Evolutionary conservation across 2,888 invertebrate species (phyloP).

Genomic region (Melanchra persicariae): DNA sequence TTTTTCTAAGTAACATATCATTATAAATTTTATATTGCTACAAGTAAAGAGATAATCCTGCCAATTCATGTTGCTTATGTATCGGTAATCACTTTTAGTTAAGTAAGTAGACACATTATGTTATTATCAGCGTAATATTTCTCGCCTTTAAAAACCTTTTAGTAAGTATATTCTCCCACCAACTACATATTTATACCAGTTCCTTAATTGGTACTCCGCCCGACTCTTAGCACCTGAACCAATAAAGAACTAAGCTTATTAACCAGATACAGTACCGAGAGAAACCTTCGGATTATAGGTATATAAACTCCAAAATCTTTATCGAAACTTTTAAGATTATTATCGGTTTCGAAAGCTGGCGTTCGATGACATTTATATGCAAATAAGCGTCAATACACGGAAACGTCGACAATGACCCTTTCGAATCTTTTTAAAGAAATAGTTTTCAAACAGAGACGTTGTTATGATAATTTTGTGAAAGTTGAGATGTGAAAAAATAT

Average conservation of each 20-base stretch:
- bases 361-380: slow-evolving; percentile 80
- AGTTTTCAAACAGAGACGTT: slow-evolving; percentile 78
- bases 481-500: slow-evolving; percentile 65
- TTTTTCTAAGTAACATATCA: neutral
- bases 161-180: slow-evolving; percentile 22
- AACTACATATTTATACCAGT: slow-evolving; percentile 47
- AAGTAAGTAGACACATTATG: neutral
- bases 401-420: slow-evolving; percentile 75
- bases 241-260: slow-evolving; percentile 61
- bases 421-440: slow-evolving; percentile 76
- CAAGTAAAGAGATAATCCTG: neutral
- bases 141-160: slow-evolving; percentile 31
- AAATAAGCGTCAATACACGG: slow-evolving; percentile 74
- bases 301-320: slow-evolving; percentile 57
- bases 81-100: slow-evolving; percentile 6
- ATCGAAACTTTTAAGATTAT: slow-evolving; percentile 68
- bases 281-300: slow-evolving; percentile 41
- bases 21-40: neutral
- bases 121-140: slow-evolving; percentile 9
- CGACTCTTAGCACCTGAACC: slow-evolving; percentile 43
- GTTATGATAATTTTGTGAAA: slow-evolving; percentile 86
- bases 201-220: slow-evolving; percentile 49
- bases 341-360: slow-evolving; percentile 63
- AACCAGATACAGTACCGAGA: slow-evolving; percentile 40
- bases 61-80: neutral